Percentiles rank a stretch among this genome's conserved stretches.
phyloP scores from a whole-genome alignment of 2,888 invertebrate genomes.

The Periphyllus acericola region DNA sequence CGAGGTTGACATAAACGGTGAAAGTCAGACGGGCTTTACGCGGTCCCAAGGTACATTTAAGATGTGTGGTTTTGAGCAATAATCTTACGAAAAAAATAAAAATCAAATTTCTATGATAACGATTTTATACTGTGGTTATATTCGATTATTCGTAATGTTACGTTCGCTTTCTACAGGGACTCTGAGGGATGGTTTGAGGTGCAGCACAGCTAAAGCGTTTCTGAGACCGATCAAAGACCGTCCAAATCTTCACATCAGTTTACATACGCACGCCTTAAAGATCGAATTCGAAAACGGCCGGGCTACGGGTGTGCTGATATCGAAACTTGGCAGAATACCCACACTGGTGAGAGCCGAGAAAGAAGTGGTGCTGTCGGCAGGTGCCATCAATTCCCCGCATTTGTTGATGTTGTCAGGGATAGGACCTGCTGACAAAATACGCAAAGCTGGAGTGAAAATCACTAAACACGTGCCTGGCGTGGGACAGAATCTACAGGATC shows the following conservation, averaged over 20 bases:
- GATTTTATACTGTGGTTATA: not conserved
- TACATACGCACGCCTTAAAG: slow-evolving; percentile 76
- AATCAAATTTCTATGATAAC: not conserved
- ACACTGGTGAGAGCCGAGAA: slow-evolving; percentile 73
- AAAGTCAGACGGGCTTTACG: slow-evolving; percentile 81
- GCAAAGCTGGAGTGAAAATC: slow-evolving; percentile 72
- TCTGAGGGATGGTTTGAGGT: slow-evolving; percentile 77
- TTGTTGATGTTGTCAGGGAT: slow-evolving; percentile 87
- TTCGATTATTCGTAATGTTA: not conserved
- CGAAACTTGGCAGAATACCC: slow-evolving; percentile 69
- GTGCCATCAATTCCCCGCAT: slow-evolving; percentile 85
- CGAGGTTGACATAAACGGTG: slow-evolving; percentile 80
- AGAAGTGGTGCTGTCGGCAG: slow-evolving; percentile 88
- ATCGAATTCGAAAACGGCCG: slow-evolving; percentile 73
- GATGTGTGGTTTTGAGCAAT: not conserved
- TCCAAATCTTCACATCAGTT: slow-evolving; percentile 78
- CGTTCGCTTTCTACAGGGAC: slow-evolving; percentile 70
- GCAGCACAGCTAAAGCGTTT: slow-evolving; percentile 86
- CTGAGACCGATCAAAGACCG: slow-evolving; percentile 75
- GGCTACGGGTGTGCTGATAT: slow-evolving; percentile 77
- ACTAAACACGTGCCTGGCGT: slow-evolving; percentile 77
- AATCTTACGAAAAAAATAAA: not conserved
- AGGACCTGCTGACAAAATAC: slow-evolving; percentile 75
- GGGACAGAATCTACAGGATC: slow-evolving; percentile 85
- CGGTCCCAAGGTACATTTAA: slow-evolving; percentile 69